Evolutionary conservation across 2,888 invertebrate genomes (phyloP), one percentile per base, ranked within the genome.

Genomic region (Stenoptilia bipunctidactyla): DNA sequence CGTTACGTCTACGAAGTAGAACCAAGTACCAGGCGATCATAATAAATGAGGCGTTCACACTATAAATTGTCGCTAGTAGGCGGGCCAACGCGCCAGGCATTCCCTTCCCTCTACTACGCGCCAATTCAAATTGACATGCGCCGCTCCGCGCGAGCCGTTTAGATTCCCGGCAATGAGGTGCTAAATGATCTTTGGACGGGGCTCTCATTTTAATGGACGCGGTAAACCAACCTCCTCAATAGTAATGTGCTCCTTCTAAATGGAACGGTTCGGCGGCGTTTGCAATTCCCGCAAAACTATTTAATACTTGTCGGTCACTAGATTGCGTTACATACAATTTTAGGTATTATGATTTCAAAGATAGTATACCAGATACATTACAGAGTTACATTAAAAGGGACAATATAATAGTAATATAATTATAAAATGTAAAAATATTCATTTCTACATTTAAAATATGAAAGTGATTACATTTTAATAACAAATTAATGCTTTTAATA

Each of bases 81-180:
- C 77, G 80, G 77, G 68, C 66, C 77, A 58, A 58, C 65, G 55
- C 62, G 66, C 72, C 68, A 73, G 71, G 69, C 74, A 63, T 71
- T 70, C 61, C 60, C 45, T 58, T 66, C 3, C 4, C 20, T 20
- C 3, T 8, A 8, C 60, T 67, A 66, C 60, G 68, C 68, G 55
- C 82, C 77, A 79, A 65, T 66, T 65, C 56, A 64, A 61, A 56
- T 64, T 67, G 74, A 72, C 59, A 75, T 64, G 61, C 66, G 61
- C 55, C 60, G 66, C 63, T 65, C 60, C 61, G 57, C 58, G 60
- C 55, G 40, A 52, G 51, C 54, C 9, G 3, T 30, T 12, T 30
- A 30, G 30, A n/a, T 30, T 12, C 30, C 30, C 4, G 30, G n/a
- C 30, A 48, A 53, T 52, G 55, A 56, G 53, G 58, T 58, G 56